These are phyloP conservation scores for Diceros bicornis DNA, from an alignment of 2,797 vertebrate species.

Conservation along the genomic window DNA sequence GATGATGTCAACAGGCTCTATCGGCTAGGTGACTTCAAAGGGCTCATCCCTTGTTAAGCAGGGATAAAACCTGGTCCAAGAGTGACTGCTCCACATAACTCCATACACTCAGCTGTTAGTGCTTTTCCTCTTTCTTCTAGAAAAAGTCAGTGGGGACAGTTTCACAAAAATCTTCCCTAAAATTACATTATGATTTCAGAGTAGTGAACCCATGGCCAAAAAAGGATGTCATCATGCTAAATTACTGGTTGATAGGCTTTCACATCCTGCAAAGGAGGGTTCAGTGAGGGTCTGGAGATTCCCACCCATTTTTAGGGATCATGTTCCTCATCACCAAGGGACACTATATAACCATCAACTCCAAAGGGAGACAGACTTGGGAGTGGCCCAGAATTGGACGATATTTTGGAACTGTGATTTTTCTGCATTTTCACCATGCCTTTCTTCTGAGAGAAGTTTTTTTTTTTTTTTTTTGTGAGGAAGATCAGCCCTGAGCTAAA, in stretches of 20 bases:
- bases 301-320: background rate
- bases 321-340: background rate
- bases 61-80: background rate
- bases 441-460: too few relatives aligned
- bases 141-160: background rate
- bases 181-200: background rate
- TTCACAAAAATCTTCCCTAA: background rate
- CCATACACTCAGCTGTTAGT: background rate
- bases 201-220: background rate
- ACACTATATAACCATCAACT: background rate
- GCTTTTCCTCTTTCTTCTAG: constrained; percentile 4
- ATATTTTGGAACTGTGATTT: background rate
- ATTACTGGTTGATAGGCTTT: background rate
- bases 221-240: background rate
- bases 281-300: background rate
- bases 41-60: background rate
- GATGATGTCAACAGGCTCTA: background rate
- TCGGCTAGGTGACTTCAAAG: background rate
- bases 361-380: background rate
- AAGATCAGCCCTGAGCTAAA: too few relatives aligned
- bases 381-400: background rate
- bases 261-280: background rate
- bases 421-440: background rate
- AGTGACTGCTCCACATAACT: background rate
- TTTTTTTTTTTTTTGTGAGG: too few relatives aligned